Conservation (phyloP, 1,140 invertebrate species). For the Cyphomyrmex costatus region DNA sequence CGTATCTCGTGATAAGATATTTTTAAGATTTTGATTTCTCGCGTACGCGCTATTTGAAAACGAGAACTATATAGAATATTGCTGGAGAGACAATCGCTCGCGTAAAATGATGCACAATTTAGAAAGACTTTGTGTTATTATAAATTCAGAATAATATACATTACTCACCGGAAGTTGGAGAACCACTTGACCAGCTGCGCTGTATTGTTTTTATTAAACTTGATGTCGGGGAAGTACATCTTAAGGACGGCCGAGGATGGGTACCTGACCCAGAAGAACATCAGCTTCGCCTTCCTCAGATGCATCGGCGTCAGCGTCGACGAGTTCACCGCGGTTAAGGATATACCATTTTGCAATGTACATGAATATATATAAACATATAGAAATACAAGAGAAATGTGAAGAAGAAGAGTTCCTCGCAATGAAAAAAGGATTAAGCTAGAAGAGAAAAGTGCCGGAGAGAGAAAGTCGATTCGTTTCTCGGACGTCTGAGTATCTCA, state of each 20-base stretch:
- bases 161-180: conserved; percentile 99
- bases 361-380: not conserved
- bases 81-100: not conserved
- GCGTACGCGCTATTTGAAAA: not conserved
- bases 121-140: not conserved
- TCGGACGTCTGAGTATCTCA: conserved; percentile 77
- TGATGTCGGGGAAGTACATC: conserved; percentile 99
- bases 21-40: not conserved
- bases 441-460: not conserved
- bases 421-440: not conserved
- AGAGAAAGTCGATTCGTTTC: conserved; percentile 34
- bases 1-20: not conserved
- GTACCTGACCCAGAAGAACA: conserved; percentile 99
- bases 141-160: conserved; percentile 45
- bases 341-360: conserved; percentile 82
- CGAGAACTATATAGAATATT: not conserved
- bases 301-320: conserved; percentile 99
- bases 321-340: conserved; percentile 95
- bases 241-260: conserved; percentile 99
- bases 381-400: not conserved
- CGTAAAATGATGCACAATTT: not conserved
- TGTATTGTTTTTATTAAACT: conserved; percentile 99
- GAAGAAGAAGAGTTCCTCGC: not conserved
- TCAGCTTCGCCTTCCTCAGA: conserved; percentile 99
- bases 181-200: conserved; percentile 99